Conservation (phyloP, 1,140 invertebrate genomes). For the Neodiprion pinetum region DNA sequence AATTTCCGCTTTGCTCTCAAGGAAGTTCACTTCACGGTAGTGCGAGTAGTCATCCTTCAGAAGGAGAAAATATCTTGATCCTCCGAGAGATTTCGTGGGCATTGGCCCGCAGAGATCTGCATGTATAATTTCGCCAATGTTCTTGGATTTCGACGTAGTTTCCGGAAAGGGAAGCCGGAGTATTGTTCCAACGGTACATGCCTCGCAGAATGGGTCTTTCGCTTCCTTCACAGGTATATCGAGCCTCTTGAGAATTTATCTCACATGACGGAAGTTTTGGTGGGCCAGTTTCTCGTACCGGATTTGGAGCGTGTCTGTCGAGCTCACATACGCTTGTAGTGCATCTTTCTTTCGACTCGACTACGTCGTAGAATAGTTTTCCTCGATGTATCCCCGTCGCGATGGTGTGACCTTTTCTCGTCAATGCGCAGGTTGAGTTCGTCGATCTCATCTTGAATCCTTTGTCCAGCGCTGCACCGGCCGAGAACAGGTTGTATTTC, state of each 20-base stretch:
- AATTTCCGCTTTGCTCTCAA: conserved; percentile 31
- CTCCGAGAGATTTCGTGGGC: conserved; percentile 25
- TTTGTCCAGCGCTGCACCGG: conserved; percentile 39
- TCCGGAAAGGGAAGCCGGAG: conserved; percentile 21
- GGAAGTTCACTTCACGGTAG: conserved; percentile 30
- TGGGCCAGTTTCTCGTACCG: conserved; percentile 54
- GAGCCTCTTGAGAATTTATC: conserved; percentile 36
- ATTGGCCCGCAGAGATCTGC: conserved; percentile 35
- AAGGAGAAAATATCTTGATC: conserved; percentile 31
- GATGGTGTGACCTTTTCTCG: not conserved
- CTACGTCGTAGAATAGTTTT: conserved; percentile 10
- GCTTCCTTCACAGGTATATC: conserved; percentile 35
- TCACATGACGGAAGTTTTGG: conserved; percentile 49
- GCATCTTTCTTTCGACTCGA: not conserved
- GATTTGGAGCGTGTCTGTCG: conserved; percentile 19
- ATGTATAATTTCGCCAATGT: conserved; percentile 33
- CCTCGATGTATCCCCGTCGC: not conserved
- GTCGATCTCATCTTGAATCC: conserved; percentile 38
- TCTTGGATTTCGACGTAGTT: conserved; percentile 8
- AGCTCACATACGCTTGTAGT: not conserved
- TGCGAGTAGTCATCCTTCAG: conserved; percentile 39
- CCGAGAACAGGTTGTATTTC: conserved; percentile 53
- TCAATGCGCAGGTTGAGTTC: conserved; percentile 10
- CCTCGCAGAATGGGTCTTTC: conserved; percentile 25
- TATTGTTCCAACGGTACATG: conserved; percentile 27